Base-by-base conservation (phyloP, 2,113 vertebrate species). In the Dipodomys spectabilis region DNA sequence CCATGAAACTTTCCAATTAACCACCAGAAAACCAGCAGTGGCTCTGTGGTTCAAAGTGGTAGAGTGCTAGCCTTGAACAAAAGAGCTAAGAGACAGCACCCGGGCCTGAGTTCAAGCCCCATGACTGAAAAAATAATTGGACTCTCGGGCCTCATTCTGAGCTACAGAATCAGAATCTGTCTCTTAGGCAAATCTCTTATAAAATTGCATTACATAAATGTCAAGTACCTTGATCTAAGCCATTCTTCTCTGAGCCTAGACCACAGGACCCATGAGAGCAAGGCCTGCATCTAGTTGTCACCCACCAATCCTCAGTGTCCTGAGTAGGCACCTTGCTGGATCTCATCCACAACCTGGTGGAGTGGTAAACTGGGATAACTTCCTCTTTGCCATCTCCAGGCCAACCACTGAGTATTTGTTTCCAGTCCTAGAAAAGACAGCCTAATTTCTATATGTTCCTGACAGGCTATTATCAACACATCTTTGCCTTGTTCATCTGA, bases 151-250 rank as follows among this genome's bases (percentile, higher is more conserved):
- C 20, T 8, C n/a, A 45, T 7, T 39, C 27, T 49, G 49, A n/a
- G 39, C 57, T 86, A 53, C 27, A 65, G 89, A 91, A 12, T 86
- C 57, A 25, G 73, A 83, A 69, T 68, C 62, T 91, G 44, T 91
- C 57, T 82, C 82, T 86, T 69, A 91, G 84, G 32, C 60, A 71
- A 45, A 49, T 75, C 25, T 53, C 3, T 44, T 0, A 0, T 30
- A 71, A 62, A 32, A 73, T 60, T 16, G 1, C 49, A 8, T 30
- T 23, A 86, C 30, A 25, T 65, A 45, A 71, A 53, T 64, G 80
- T 28, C 53, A 44, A 69, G 32, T 60, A 20, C 23, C 39, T 83
- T 22, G 3, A 81, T 12, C 72, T 16, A 72, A 69, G 3, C 27
- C 30, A 45, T 25, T 92, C 39, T 82, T 35, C 27, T 82, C 35